Percentiles rank a stretch among this genome's conserved stretches.
These are phyloP conservation scores for Copidosoma floridanum DNA, from an alignment of 1,140 invertebrate genomes.

Conservation along the genomic window DNA sequence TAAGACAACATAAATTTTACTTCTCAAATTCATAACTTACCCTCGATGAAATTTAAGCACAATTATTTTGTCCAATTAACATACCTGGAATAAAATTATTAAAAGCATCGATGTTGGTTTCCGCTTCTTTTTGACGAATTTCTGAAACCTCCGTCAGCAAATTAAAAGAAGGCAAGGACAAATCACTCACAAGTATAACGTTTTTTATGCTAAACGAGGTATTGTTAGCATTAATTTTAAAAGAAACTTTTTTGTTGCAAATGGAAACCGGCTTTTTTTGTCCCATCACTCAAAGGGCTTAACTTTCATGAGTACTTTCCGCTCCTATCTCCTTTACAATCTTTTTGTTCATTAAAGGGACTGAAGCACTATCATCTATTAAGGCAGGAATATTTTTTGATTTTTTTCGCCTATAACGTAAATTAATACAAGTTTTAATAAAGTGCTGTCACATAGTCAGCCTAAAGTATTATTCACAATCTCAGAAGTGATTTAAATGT, in stretches of 20 bases:
- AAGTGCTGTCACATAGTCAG: not conserved
- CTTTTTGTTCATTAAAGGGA: not conserved
- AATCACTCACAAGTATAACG: not conserved
- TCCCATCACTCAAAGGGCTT: not conserved
- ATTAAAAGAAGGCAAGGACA: not conserved
- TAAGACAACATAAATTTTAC: constrained; percentile 32
- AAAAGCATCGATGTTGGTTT: not conserved
- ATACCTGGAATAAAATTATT: not conserved
- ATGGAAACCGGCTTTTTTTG: not conserved
- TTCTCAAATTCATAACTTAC: not conserved
- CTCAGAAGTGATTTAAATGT: not conserved
- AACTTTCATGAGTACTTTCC: not conserved
- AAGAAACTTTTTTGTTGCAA: not conserved
- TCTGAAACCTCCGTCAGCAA: not conserved
- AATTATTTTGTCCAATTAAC: not conserved
- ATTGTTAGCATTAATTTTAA: not conserved
- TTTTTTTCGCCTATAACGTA: not conserved
- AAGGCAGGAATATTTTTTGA: not conserved
- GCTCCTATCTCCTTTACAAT: not conserved
- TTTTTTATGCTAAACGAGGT: not conserved
- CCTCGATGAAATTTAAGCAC: not conserved
- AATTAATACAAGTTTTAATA: not conserved
- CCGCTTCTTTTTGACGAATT: not conserved
- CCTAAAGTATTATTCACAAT: not conserved
- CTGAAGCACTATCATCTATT: constrained; percentile 1